phyloP scores from a whole-genome alignment of 2,888 invertebrate species.

The Protodeltote pygarga region DNA sequence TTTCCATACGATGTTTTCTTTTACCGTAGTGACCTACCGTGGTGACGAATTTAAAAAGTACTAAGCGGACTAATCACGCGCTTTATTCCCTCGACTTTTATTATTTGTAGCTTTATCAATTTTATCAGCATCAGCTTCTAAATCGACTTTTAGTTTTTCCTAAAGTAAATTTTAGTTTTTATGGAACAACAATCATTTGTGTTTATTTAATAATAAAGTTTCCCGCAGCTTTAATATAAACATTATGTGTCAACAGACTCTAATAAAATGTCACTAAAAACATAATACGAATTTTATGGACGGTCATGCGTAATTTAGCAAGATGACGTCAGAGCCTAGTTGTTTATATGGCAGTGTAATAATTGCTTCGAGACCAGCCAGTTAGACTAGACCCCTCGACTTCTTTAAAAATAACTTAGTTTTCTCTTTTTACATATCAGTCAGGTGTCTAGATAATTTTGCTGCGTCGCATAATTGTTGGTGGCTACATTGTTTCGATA shows the following conservation, averaged over 20 bases:
- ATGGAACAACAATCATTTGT: no score
- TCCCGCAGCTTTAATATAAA: no score
- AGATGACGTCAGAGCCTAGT: conserved; percentile 49
- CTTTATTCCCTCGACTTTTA: no score
- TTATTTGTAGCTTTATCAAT: no score
- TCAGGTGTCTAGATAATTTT: conserved; percentile 36
- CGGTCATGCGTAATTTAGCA: conserved; percentile 48
- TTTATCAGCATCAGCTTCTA: not conserved
- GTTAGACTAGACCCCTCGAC: conserved; percentile 22
- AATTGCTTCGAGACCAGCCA: conserved; percentile 45
- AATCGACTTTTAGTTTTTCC: no score
- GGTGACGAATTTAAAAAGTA: no score
- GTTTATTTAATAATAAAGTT: no score
- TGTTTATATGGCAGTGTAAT: conserved; percentile 47
- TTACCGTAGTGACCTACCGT: no score
- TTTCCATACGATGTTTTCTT: no score
- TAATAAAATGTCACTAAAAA: conserved; percentile 31
- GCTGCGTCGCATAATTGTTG: conserved; percentile 30
- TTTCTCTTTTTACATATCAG: conserved; percentile 12
- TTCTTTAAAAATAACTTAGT: conserved; percentile 1
- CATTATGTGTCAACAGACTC: not conserved
- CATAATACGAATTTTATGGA: conserved; percentile 33
- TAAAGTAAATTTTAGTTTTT: no score
- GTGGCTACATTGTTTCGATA: conserved; percentile 52
- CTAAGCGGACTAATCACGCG: no score